Base-by-base conservation (phyloP, 2,888 invertebrate species). In the Cepaea hortensis region DNA sequence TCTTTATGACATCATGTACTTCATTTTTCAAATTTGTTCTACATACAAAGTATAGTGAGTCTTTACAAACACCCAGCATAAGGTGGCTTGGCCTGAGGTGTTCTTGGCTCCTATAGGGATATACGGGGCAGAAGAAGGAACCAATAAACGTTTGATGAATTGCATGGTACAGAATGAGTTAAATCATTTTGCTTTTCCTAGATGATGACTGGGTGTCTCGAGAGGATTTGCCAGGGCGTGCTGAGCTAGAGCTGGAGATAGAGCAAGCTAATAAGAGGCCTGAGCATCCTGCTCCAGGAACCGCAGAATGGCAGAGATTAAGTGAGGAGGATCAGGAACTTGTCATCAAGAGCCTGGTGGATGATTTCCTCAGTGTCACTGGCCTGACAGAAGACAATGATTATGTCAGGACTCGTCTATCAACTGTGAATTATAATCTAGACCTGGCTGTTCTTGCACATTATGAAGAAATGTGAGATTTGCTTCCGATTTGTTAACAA, bases 391-490 rank as follows among this genome's bases (percentile, higher is more conserved):
- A 46, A n/a, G 65, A 55, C 15, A 35, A 72, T 13, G 85, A 81
- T 35, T 81, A 81, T 46, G 81, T 62, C 65, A 85, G 80, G 55
- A 76, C 7, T 46, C 70, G 85, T 61, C 55, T 85, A 5, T 50
- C 65, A 65, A n/a, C 48, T 11, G 72, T 62, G 13, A 72, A 75
- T n/a, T 73, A 81, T 23, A 61, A 75, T 15, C 75, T 85, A 2
- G 85, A 85, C 23, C 65, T 75, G 65, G 85, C 85, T 50, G 46
- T 85, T 62, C 65, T 85, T 9, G 73, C 85, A 11, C 75, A 81
- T 50, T 85, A 81, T 81, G 85, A 85, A 85, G 85, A 85, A 55
- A 81, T 85, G 81, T 85, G 84, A 84, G 75, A 46, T 46, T 76
- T 62, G 65, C 9, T 50, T 61, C 18, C 20, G 3, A n/a, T 81